Percentiles rank a stretch among this genome's conserved stretches.
These are phyloP conservation scores for Poecilia gillii DNA, from an alignment of 2,797 vertebrate species.

Conservation along the genomic window DNA sequence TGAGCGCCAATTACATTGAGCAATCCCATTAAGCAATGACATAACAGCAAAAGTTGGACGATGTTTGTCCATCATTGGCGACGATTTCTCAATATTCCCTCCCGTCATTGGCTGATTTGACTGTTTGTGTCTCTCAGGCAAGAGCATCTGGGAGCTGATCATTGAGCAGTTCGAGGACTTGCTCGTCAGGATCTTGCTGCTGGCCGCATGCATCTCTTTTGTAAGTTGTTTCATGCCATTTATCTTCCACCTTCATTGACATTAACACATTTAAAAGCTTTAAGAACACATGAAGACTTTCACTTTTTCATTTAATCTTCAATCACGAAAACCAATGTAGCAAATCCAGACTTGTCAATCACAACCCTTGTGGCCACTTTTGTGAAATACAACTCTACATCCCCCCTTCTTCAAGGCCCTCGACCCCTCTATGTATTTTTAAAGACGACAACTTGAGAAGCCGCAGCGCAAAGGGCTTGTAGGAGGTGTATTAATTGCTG, in stretches of 20 bases:
- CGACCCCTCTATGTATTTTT: conserved; percentile 60
- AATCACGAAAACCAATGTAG: not conserved
- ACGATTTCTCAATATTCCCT: not conserved
- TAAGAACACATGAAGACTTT: not conserved
- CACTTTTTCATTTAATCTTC: not conserved
- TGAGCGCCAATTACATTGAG: conserved; percentile 20
- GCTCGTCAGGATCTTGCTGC: conserved; percentile 89
- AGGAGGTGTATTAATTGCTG: conserved; percentile 76
- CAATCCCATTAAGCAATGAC: conserved; percentile 12
- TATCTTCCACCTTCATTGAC: not conserved
- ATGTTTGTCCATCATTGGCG: conserved; percentile 3
- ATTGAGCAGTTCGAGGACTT: conserved; percentile 90
- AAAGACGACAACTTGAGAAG: conserved; percentile 71
- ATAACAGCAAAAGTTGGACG: conserved; percentile 7
- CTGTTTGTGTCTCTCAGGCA: conserved; percentile 74
- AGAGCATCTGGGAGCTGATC: conserved; percentile 91
- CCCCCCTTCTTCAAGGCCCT: conserved; percentile 11
- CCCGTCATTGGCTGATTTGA: not conserved
- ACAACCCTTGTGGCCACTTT: conserved; percentile 33
- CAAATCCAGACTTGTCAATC: not conserved
- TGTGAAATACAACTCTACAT: conserved; percentile 41
- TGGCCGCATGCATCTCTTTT: conserved; percentile 92
- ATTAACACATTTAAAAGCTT: conserved; percentile 10
- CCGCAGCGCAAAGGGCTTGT: conserved; percentile 57
- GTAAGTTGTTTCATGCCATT: conserved; percentile 77